These are phyloP conservation scores for Falco punctatus DNA, from an alignment of 2,113 vertebrate genomes.

Conservation along the genomic window DNA sequence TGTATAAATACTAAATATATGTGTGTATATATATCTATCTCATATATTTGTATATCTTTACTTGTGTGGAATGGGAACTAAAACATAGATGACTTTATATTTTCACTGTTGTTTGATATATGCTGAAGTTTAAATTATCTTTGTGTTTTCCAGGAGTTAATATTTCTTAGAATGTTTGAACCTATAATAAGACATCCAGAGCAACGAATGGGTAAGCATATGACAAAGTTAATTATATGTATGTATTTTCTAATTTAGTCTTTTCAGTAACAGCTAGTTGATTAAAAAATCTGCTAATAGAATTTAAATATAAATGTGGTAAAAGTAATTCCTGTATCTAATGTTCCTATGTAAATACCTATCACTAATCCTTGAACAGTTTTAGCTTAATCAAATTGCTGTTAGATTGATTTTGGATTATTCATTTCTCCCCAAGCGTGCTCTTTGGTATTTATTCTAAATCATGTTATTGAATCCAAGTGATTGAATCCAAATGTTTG, in stretches of 20 bases:
- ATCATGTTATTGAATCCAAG: background rate
- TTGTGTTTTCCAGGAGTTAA: background rate
- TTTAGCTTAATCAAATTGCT: conserved; percentile 1
- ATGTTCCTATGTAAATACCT: background rate
- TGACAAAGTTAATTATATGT: background rate
- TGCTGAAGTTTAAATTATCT: background rate
- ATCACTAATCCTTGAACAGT: background rate
- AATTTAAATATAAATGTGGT: background rate
- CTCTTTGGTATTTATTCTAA: background rate
- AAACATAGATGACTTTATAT: background rate
- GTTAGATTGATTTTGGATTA: conserved; percentile 7
- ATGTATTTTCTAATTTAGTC: background rate
- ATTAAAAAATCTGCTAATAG: background rate
- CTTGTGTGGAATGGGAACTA: background rate
- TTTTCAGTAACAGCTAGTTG: background rate
- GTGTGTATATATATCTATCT: accelerated
- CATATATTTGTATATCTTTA: background rate
- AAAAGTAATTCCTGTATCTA: background rate
- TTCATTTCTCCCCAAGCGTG: background rate
- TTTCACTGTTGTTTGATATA: background rate
- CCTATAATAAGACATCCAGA: background rate
- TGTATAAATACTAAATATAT: background rate
- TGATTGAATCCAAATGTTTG: background rate
- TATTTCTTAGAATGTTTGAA: background rate
- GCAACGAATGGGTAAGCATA: background rate